Percentiles rank a stretch among this genome's conserved stretches.
phyloP scores from a whole-genome alignment of 2,113 vertebrate species.

The Hemibates koningsi region DNA sequence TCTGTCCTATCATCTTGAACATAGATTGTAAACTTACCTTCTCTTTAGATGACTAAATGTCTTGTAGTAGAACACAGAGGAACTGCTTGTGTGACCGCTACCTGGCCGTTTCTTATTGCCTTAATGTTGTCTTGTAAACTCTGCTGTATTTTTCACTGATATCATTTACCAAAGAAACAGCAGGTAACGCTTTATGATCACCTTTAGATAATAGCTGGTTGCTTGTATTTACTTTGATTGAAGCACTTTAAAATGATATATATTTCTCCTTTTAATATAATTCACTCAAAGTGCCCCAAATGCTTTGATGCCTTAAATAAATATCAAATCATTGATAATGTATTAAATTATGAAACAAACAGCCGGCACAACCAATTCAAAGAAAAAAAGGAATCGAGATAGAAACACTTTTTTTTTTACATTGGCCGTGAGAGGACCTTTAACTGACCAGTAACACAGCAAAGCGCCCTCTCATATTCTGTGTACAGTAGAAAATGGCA shows the following conservation, averaged over 20 bases:
- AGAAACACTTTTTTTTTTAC: background rate
- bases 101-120: background rate
- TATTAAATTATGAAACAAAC: background rate
- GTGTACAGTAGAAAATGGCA: background rate
- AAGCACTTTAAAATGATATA: background rate
- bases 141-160: background rate
- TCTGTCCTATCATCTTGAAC: background rate
- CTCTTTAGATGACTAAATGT: background rate
- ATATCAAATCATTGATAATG: background rate
- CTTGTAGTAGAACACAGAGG: background rate
- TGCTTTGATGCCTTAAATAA: background rate
- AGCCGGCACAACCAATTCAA: background rate
- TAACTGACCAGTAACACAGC: background rate
- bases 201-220: background rate
- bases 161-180: conserved; percentile 23
- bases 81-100: background rate
- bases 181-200: background rate
- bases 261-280: background rate
- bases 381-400: background rate
- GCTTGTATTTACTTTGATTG: background rate
- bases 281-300: background rate
- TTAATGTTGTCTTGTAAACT: conserved; percentile 14
- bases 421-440: background rate
- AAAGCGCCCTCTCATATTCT: background rate
- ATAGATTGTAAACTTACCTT: background rate